Evolutionary conservation across 1,140 invertebrate genomes (phyloP).

Genomic region (Hylaeus volcanicus): DNA sequence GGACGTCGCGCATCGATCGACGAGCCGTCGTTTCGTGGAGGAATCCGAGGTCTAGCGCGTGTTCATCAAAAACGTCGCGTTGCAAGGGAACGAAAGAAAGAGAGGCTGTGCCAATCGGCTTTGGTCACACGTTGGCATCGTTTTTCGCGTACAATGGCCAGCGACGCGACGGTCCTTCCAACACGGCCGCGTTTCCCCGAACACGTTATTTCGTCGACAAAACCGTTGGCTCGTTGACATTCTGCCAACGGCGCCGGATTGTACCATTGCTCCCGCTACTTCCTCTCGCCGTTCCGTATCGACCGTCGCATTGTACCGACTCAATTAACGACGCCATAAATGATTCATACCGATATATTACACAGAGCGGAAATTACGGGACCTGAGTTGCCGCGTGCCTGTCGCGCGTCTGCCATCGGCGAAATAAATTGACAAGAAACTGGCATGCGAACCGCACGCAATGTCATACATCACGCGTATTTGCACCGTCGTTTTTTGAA

Average conservation of each 20-base stretch:
- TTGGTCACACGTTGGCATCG: constrained; percentile 49
- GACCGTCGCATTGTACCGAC: constrained; percentile 44
- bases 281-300: constrained; percentile 28
- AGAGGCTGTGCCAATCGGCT: constrained; percentile 1
- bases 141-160: constrained; percentile 28
- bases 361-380: constrained; percentile 31
- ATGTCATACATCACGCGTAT: too few species aligned
- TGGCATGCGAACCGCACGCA: too few species aligned
- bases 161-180: constrained; percentile 29
- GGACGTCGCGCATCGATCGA: not conserved
- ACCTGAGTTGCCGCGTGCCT: not conserved
- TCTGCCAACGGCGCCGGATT: constrained; percentile 48
- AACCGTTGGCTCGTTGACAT: constrained; percentile 55
- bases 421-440: constrained; percentile 38
- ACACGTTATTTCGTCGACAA: constrained; percentile 58
- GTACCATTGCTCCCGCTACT: constrained; percentile 33
- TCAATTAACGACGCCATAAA: constrained; percentile 60
- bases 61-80: constrained; percentile 40
- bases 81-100: not conserved
- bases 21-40: constrained; percentile 5
- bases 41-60: constrained; percentile 20
- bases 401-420: not conserved
- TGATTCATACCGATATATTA: constrained; percentile 46
- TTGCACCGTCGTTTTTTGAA: too few species aligned
- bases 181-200: constrained; percentile 41